Evolutionary conservation across 1,140 invertebrate genomes (phyloP).

Genomic region (Drosophila micromelanica): DNA sequence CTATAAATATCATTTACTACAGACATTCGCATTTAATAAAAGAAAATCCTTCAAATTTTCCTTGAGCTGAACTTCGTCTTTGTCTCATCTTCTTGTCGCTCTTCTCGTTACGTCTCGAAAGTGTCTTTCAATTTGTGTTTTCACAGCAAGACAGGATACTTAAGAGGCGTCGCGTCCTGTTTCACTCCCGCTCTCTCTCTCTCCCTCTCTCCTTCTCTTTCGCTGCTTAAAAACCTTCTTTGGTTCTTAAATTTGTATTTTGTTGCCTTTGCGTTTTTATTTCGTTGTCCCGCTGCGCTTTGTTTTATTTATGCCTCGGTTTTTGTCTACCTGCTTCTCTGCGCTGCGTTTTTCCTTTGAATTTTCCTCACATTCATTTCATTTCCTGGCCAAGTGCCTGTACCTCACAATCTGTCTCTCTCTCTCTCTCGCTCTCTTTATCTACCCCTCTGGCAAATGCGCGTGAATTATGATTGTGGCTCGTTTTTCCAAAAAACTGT

Average conservation of each 20-base stretch:
- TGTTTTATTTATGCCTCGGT: conserved; percentile 67
- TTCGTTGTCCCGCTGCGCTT: conserved; percentile 46
- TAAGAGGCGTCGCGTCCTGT: conserved; percentile 31
- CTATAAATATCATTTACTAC: conserved; percentile 58
- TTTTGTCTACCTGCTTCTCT: conserved; percentile 10
- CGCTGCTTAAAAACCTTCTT: not conserved
- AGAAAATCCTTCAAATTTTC: conserved; percentile 1
- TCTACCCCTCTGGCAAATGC: conserved; percentile 29
- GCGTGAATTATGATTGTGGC: conserved; percentile 80
- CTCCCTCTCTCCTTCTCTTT: not conserved
- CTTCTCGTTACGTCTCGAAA: conserved; percentile 7
- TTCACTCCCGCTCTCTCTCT: not conserved
- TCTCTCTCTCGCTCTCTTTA: not conserved
- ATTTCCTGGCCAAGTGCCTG: conserved; percentile 64
- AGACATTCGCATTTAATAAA: not conserved
- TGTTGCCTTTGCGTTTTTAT: conserved; percentile 4
- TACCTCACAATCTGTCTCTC: conserved; percentile 1
- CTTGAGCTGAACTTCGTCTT: not conserved
- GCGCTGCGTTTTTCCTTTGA: conserved; percentile 61
- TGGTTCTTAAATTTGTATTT: conserved; percentile 61
- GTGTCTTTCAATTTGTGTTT: conserved; percentile 34
- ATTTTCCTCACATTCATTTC: conserved; percentile 72
- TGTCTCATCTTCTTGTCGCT: not conserved
- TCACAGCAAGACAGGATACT: conserved; percentile 45
- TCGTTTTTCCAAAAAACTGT: conserved; percentile 59